Percentiles rank a stretch among this genome's conserved stretches.
phyloP scores from a whole-genome alignment of 1,140 invertebrate genomes.

The Laupala kohalensis region DNA sequence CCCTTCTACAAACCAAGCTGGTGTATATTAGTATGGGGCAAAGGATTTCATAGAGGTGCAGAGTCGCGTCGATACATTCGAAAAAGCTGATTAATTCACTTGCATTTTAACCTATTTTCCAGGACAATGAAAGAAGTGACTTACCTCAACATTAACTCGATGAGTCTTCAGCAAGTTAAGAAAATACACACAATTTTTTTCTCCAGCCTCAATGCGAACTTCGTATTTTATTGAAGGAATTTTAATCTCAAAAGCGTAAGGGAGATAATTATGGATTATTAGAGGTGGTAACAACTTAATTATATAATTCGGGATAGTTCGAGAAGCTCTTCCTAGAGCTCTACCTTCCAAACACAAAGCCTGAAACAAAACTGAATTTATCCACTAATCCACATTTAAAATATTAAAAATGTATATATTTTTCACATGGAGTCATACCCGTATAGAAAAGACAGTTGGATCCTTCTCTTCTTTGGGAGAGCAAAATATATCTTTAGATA shows the following conservation, averaged over 20 bases:
- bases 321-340: conserved; percentile 25
- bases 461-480: conserved; percentile 40
- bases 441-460: conserved; percentile 45
- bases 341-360: conserved; percentile 33
- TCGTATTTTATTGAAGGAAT: conserved; percentile 36
- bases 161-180: conserved; percentile 44
- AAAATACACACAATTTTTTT: conserved; percentile 50
- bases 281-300: conserved; percentile 58
- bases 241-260: conserved; percentile 47
- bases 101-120: too few species aligned
- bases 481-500: conserved; percentile 45
- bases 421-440: conserved; percentile 33
- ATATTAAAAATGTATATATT: conserved; percentile 1
- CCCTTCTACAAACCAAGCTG: too few species aligned
- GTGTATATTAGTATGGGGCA: too few species aligned
- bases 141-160: conserved; percentile 45
- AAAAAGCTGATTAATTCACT: too few species aligned
- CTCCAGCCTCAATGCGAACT: conserved; percentile 54
- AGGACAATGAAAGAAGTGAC: too few species aligned
- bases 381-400: not conserved
- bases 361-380: conserved; percentile 20
- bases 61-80: too few species aligned
- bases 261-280: conserved; percentile 60
- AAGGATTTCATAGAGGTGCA: too few species aligned
- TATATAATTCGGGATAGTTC: conserved; percentile 53